Evolutionary conservation across 2,888 invertebrate species (phyloP).

Genomic region (Dicycla oo): DNA sequence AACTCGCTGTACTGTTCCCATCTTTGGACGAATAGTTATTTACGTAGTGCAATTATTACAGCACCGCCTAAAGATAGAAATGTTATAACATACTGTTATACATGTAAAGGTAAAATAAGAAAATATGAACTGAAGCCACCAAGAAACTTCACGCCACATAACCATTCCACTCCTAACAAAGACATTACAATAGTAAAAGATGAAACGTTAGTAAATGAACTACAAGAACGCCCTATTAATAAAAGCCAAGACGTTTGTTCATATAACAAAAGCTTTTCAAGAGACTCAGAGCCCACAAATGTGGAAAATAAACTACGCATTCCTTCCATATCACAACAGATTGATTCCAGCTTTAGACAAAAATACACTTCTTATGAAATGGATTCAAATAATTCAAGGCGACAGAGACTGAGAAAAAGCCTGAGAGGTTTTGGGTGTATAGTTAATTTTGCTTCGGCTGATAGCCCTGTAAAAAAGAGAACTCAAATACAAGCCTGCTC

Average conservation of each 20-base stretch:
- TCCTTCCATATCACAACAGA: slow-evolving; percentile 86
- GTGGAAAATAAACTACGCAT: slow-evolving; percentile 76
- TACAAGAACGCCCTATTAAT: slow-evolving; percentile 67
- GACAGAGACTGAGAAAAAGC: slow-evolving; percentile 85
- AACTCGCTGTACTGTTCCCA: slow-evolving; percentile 84
- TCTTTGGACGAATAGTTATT: slow-evolving; percentile 82
- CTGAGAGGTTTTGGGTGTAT: slow-evolving; percentile 87
- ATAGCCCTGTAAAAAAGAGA: slow-evolving; percentile 85
- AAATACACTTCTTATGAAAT: slow-evolving; percentile 84
- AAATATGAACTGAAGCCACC: slow-evolving; percentile 83
- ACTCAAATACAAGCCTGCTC: slow-evolving; percentile 89
- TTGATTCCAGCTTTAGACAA: slow-evolving; percentile 83
- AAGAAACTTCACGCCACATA: slow-evolving; percentile 79
- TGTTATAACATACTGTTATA: slow-evolving; percentile 83
- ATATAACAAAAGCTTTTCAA: slow-evolving; percentile 65
- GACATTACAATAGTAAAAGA: slow-evolving; percentile 63
- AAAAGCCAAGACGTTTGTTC: slow-evolving; percentile 67
- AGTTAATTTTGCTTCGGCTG: slow-evolving; percentile 84
- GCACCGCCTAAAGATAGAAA: slow-evolving; percentile 75
- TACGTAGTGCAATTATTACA: slow-evolving; percentile 79
- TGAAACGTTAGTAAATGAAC: slow-evolving; percentile 61
- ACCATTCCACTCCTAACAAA: slow-evolving; percentile 84
- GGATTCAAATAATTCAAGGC: slow-evolving; percentile 74
- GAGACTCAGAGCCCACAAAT: slow-evolving; percentile 65
- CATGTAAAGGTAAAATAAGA: slow-evolving; percentile 86